These are phyloP conservation scores for Ostrea edulis DNA, from an alignment of 1,140 invertebrate genomes.

Conservation along the genomic window DNA sequence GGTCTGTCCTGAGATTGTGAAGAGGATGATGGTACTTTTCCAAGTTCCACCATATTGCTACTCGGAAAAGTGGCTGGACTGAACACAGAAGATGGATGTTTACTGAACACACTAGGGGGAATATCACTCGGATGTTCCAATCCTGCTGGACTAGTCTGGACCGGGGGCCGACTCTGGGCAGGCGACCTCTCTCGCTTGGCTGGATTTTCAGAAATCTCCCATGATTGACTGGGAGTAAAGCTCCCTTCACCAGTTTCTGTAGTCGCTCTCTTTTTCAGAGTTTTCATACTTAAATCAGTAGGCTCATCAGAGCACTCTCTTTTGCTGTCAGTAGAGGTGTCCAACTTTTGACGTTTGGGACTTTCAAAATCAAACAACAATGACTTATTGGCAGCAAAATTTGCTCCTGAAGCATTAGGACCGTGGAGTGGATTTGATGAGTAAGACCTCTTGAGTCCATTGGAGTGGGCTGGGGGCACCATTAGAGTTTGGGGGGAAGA, in stretches of 20 bases:
- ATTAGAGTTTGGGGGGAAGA: conserved; percentile 26
- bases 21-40: not conserved
- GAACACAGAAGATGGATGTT: conserved; percentile 46
- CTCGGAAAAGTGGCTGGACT: not conserved
- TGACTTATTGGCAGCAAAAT: conserved; percentile 48
- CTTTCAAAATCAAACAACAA: conserved; percentile 57
- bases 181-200: not conserved
- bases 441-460: conserved; percentile 37
- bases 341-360: conserved; percentile 51
- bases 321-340: conserved; percentile 17
- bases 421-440: conserved; percentile 45
- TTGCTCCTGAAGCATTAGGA: conserved; percentile 45
- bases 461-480: conserved; percentile 45
- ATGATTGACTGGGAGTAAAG: not conserved
- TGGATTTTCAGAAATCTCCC: not conserved
- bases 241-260: conserved; percentile 32
- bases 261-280: conserved; percentile 47
- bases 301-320: conserved; percentile 54
- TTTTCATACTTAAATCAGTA: conserved; percentile 64
- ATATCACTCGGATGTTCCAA: conserved; percentile 5
- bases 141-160: conserved; percentile 12
- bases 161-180: not conserved
- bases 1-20: conserved; percentile 15
- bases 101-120: conserved; percentile 51
- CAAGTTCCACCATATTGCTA: conserved; percentile 9